Evolutionary conservation across 1,140 invertebrate genomes (phyloP).

Genomic region (Episyrphus balteatus): DNA sequence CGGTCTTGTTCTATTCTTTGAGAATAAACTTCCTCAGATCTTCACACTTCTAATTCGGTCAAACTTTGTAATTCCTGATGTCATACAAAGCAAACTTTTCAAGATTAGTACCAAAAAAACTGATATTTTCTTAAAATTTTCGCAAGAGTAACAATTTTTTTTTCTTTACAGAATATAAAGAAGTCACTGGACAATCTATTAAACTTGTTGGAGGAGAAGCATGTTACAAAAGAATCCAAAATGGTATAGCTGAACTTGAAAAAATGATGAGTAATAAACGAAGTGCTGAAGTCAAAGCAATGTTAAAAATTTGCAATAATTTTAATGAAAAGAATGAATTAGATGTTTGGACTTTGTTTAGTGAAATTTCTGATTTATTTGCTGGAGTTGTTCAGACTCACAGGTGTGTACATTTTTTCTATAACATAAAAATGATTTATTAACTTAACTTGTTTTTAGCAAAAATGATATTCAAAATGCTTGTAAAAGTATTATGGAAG

Average conservation of each 20-base stretch:
- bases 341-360: constrained; percentile 27
- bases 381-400: constrained; percentile 26
- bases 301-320: constrained; percentile 33
- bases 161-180: constrained; percentile 21
- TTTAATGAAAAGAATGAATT: constrained; percentile 29
- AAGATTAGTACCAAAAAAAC: too few relatives aligned
- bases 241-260: constrained; percentile 42
- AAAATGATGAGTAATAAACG: constrained; percentile 29
- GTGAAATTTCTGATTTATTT: constrained; percentile 27
- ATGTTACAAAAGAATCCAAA: constrained; percentile 38
- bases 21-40: too few relatives aligned
- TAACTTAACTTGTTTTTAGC: constrained; percentile 3
- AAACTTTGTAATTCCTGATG: too few relatives aligned
- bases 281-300: constrained; percentile 16
- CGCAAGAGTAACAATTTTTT: too few relatives aligned
- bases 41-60: too few relatives aligned
- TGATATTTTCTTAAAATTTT: too few relatives aligned
- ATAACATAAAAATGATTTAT: background rate
- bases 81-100: too few relatives aligned
- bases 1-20: too few relatives aligned
- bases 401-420: constrained; percentile 6
- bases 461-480: constrained; percentile 14
- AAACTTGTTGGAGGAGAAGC: constrained; percentile 32
- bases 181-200: constrained; percentile 19
- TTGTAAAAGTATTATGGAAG: constrained; percentile 19